Percentiles rank a stretch among this genome's conserved stretches.
Conservation (phyloP, 1,140 invertebrate genomes). For the Alviniconcha marisindica region DNA sequence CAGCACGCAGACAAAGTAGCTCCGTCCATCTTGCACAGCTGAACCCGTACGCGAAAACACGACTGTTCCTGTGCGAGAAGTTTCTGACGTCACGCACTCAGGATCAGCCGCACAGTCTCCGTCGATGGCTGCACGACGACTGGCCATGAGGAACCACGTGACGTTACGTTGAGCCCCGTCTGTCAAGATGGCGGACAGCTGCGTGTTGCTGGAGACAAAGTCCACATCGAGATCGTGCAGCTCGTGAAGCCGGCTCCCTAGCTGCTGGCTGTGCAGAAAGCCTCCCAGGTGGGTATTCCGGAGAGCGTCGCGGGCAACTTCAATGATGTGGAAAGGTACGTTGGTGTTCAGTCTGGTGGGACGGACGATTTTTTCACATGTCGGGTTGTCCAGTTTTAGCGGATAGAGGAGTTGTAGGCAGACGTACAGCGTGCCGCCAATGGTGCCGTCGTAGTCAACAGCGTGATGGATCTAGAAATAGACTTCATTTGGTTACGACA, state of each 20-base stretch:
- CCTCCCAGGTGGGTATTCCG: background rate
- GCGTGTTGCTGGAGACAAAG: constrained; percentile 1
- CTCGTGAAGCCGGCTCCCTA: constrained; percentile 40
- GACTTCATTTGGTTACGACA: too few relatives aligned
- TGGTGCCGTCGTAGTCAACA: background rate
- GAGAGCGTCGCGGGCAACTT: constrained; percentile 18
- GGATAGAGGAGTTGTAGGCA: background rate
- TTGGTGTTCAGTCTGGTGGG: background rate
- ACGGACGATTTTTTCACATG: background rate
- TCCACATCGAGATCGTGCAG: constrained; percentile 42
- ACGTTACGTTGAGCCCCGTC: constrained; percentile 15
- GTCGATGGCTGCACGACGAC: background rate
- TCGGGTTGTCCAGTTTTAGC: background rate
- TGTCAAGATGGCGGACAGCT: constrained; percentile 31
- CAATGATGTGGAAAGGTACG: background rate
- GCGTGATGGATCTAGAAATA: background rate
- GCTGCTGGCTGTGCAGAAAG: constrained; percentile 12
- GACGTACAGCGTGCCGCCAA: background rate
- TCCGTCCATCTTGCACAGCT: background rate
- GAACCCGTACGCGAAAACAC: background rate
- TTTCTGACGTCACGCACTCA: background rate
- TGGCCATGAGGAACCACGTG: constrained; percentile 46
- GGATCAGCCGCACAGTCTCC: constrained; percentile 5
- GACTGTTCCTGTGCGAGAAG: background rate
- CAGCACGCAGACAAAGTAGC: background rate